phyloP scores from a whole-genome alignment of 1,140 invertebrate genomes.

The Nymphalis io region DNA sequence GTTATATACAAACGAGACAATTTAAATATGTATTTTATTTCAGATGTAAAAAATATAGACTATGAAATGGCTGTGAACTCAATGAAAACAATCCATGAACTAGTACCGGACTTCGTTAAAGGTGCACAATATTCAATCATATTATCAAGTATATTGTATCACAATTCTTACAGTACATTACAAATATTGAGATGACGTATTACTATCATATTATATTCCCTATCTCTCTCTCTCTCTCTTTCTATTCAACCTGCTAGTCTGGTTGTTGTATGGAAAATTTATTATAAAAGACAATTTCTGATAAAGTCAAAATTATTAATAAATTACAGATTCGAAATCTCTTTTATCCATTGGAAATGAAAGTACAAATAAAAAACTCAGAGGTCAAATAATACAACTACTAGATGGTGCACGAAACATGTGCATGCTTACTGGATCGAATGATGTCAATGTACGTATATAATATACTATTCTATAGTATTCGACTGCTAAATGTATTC shows the following conservation, averaged over 20 bases:
- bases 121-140: constrained; percentile 40
- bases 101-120: constrained; percentile 53
- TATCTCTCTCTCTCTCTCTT: too few relatives aligned
- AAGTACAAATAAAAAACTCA: constrained; percentile 35
- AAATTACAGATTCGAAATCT: constrained; percentile 51
- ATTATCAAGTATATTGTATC: too few relatives aligned
- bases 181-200: too few relatives aligned
- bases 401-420: constrained; percentile 45
- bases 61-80: constrained; percentile 59
- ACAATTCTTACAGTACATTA: too few relatives aligned
- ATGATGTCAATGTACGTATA: constrained; percentile 38
- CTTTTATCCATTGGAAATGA: constrained; percentile 45
- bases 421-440: constrained; percentile 45
- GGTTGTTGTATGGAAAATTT: too few relatives aligned
- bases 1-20: too few relatives aligned
- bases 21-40: constrained; percentile 27
- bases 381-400: constrained; percentile 47
- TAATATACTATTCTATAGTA: not conserved
- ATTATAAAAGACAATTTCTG: too few relatives aligned
- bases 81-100: constrained; percentile 62
- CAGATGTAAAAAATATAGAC: constrained; percentile 62
- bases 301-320: not conserved
- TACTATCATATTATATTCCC: too few relatives aligned
- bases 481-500: too few relatives aligned
- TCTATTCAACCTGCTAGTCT: too few relatives aligned